phyloP scores from a whole-genome alignment of 2,113 vertebrate genomes.

The Rana temporaria region DNA sequence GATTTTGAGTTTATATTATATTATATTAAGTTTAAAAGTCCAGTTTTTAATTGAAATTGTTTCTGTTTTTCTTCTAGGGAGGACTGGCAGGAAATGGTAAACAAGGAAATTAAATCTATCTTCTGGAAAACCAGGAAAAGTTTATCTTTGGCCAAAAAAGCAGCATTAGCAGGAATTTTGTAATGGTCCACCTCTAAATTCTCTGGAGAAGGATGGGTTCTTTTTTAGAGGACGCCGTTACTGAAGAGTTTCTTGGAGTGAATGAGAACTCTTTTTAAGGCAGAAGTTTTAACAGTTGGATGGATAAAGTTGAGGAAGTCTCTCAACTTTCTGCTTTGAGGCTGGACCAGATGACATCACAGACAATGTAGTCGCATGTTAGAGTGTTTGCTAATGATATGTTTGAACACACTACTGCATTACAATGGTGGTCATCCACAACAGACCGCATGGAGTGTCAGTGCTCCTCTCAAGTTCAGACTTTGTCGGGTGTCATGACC shows the following conservation, averaged over 20 bases:
- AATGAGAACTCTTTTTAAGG: background rate
- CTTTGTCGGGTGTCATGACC: too few relatives aligned
- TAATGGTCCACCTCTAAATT: background rate
- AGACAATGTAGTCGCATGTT: background rate
- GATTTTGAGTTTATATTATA: too few relatives aligned
- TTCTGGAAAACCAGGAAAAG: slow-evolving; percentile 76
- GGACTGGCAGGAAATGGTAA: slow-evolving; percentile 82
- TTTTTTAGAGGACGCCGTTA: background rate
- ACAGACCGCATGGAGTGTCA: too few relatives aligned
- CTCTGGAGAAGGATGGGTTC: background rate
- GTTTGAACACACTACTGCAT: too few relatives aligned
- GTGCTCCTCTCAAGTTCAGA: too few relatives aligned
- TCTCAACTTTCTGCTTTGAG: background rate
- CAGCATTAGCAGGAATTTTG: background rate
- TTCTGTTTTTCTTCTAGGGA: slow-evolving; percentile 68
- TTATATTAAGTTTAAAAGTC: too few relatives aligned
- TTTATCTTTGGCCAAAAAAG: background rate
- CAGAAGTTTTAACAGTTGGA: background rate
- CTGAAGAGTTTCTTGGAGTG: background rate
- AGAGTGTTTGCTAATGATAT: background rate
- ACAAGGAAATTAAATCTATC: slow-evolving; percentile 82
- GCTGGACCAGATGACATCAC: background rate
- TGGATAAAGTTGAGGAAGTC: background rate
- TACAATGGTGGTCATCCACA: too few relatives aligned
- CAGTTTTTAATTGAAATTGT: background rate